phyloP scores from a whole-genome alignment of 2,113 vertebrate genomes.

The Zootoca vivipara region DNA sequence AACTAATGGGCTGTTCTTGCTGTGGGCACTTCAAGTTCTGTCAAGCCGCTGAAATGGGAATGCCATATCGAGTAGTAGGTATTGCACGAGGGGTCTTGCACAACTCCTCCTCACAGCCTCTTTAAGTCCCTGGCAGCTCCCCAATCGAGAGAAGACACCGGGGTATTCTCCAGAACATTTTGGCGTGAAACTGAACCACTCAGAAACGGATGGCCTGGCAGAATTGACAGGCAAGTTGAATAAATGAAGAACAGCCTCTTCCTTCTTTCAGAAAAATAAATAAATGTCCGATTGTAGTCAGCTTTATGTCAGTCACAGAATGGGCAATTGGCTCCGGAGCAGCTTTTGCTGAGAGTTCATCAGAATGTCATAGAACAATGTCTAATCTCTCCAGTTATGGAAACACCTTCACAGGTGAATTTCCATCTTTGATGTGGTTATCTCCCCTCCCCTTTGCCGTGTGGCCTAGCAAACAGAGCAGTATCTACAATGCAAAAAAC shows the following conservation, averaged over 20 bases:
- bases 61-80: slow-evolving; percentile 6
- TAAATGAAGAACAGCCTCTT: slow-evolving; percentile 52
- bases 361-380: slow-evolving; percentile 45
- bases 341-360: slow-evolving; percentile 25
- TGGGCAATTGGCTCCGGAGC: slow-evolving; percentile 29
- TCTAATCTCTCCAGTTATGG: slow-evolving; percentile 57
- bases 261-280: slow-evolving; percentile 57
- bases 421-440: slow-evolving; percentile 58
- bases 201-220: slow-evolving; percentile 53
- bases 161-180: slow-evolving; percentile 13
- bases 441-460: slow-evolving; percentile 55
- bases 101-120: slow-evolving; percentile 38
- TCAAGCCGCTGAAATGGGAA: slow-evolving; percentile 5
- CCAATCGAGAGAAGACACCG: slow-evolving; percentile 46
- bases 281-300: slow-evolving; percentile 2
- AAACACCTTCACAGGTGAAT: slow-evolving; percentile 55
- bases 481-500: slow-evolving; percentile 56
- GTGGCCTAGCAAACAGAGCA: slow-evolving; percentile 60
- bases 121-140: slow-evolving; percentile 48
- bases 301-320: slow-evolving; percentile 9
- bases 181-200: slow-evolving; percentile 55
- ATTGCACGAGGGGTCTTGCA: slow-evolving; percentile 43
- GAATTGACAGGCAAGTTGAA: slow-evolving; percentile 61
- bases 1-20: slow-evolving; percentile 61
- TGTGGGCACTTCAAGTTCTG: slow-evolving; percentile 58